Evolutionary conservation across 2,797 vertebrate genomes (phyloP).

Genomic region (Diplodus sargus): DNA sequence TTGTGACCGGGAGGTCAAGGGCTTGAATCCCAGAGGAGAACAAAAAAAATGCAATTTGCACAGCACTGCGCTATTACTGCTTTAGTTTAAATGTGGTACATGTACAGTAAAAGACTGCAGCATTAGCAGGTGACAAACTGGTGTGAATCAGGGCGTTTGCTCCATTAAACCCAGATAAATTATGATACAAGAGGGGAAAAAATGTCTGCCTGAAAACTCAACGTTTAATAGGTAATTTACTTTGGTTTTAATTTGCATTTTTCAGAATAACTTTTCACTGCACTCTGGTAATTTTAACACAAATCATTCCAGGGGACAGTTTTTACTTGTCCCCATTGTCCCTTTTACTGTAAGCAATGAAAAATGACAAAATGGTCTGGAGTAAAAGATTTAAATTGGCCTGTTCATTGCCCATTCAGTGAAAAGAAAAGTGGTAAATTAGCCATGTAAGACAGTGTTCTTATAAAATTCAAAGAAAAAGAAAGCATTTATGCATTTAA

Average conservation of each 20-base stretch:
- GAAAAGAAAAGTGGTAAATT: conserved; percentile 50
- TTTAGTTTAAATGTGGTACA: conserved; percentile 3
- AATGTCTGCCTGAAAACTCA: conserved; percentile 34
- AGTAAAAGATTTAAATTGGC: conserved; percentile 42
- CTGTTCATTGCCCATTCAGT: conserved; percentile 53
- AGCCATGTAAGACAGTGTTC: conserved; percentile 28
- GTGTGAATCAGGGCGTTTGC: conserved; percentile 17
- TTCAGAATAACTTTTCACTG: conserved; percentile 42
- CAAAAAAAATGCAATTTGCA: conserved; percentile 25
- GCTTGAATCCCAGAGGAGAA: conserved; percentile 31
- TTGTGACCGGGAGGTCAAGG: conserved; percentile 34
- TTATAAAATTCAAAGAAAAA: conserved; percentile 50
- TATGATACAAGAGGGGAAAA: neutral
- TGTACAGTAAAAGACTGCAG: neutral
- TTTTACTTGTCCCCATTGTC: conserved; percentile 40
- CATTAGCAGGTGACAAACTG: conserved; percentile 33
- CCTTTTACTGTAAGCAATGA: conserved; percentile 46
- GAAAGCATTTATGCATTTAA: conserved; percentile 43
- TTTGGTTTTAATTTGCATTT: conserved; percentile 47
- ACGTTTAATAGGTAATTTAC: conserved; percentile 30
- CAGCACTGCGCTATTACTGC: conserved; percentile 11
- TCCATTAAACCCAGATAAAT: conserved; percentile 45
- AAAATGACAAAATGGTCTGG: conserved; percentile 38
- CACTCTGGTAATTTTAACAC: conserved; percentile 27
- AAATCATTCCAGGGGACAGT: conserved; percentile 32